Evolutionary conservation across 2,888 invertebrate species (phyloP).

Genomic region (Notodonta dromedarius): DNA sequence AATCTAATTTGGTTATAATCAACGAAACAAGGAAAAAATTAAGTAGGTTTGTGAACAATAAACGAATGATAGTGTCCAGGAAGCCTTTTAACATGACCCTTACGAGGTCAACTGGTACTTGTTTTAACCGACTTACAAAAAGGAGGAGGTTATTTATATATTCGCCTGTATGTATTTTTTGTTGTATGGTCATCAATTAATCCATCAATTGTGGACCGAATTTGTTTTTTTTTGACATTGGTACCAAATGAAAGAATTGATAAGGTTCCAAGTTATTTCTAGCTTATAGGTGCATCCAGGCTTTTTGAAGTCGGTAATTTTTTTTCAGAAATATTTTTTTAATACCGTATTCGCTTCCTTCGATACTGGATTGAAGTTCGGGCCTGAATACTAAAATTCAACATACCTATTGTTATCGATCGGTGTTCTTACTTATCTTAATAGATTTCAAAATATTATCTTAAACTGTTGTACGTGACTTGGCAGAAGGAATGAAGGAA

Average conservation of each 20-base stretch:
- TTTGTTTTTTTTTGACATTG: too few relatives aligned
- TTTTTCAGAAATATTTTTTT: neutral
- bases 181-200: too few relatives aligned
- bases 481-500: constrained; percentile 32
- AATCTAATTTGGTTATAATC: too few relatives aligned
- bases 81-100: neutral
- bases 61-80: neutral
- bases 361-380: too few relatives aligned
- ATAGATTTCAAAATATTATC: constrained; percentile 19
- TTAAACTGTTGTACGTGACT: constrained; percentile 25
- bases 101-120: neutral
- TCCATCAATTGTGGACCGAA: too few relatives aligned
- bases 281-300: too few relatives aligned
- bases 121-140: too few relatives aligned
- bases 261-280: too few relatives aligned
- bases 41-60: neutral
- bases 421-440: constrained; percentile 25
- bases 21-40: neutral
- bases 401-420: neutral
- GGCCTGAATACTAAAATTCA: neutral
- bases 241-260: too few relatives aligned
- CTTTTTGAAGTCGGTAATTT: too few relatives aligned
- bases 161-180: too few relatives aligned
- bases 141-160: too few relatives aligned
- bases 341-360: neutral